Percentiles rank a stretch among this genome's conserved stretches.
phyloP scores from a whole-genome alignment of 2,888 invertebrate species.

The Torymus tubicola region DNA sequence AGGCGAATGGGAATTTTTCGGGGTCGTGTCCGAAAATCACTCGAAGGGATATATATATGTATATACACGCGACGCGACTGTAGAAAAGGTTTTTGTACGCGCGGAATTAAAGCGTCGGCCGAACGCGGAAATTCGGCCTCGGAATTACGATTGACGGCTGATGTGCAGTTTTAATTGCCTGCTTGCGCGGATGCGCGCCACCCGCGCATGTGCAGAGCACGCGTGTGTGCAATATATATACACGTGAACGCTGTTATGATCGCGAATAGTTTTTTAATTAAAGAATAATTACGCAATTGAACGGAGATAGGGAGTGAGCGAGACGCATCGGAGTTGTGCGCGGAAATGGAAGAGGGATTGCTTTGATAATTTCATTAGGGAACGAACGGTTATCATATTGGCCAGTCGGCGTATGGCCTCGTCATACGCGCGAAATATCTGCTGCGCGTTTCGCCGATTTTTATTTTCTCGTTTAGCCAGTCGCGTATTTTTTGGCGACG shows the following conservation, averaged over 20 bases:
- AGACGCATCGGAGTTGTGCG: background rate
- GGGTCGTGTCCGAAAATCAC: background rate
- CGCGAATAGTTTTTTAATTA: slow-evolving; percentile 37
- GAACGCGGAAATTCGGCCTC: slow-evolving; percentile 7
- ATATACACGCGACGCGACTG: background rate
- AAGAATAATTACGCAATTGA: slow-evolving; percentile 32
- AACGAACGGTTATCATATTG: background rate
- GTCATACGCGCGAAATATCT: too few relatives aligned
- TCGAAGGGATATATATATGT: background rate
- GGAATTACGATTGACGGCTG: slow-evolving; percentile 34
- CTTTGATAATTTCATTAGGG: slow-evolving; percentile 4
- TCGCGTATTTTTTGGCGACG: too few relatives aligned
- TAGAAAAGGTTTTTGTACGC: background rate
- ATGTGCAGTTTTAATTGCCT: slow-evolving; percentile 36
- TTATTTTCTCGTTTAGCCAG: too few relatives aligned
- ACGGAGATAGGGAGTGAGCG: background rate
- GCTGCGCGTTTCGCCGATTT: too few relatives aligned
- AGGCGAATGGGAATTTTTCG: slow-evolving; percentile 34
- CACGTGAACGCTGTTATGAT: background rate
- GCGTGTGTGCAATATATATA: too few relatives aligned
- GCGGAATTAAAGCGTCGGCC: slow-evolving; percentile 17
- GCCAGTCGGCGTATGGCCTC: too few relatives aligned
- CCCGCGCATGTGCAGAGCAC: too few relatives aligned
- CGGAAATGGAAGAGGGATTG: background rate
- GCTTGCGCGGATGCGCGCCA: background rate